These are phyloP conservation scores for Solen grandis DNA, from an alignment of 1,140 invertebrate genomes.

Conservation along the genomic window DNA sequence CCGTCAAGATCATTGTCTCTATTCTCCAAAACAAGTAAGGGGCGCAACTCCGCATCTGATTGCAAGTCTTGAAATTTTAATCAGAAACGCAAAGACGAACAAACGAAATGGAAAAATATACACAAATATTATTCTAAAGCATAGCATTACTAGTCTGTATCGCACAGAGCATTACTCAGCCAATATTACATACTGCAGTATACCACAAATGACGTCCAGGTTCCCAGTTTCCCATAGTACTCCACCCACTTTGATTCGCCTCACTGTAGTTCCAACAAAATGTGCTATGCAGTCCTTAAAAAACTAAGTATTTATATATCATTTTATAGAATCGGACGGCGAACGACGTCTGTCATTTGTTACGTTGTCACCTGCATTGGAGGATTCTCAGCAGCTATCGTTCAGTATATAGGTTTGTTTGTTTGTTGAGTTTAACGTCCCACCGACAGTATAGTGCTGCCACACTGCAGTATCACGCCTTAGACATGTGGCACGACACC, in stretches of 20 bases:
- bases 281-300: not conserved
- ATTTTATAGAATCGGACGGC: constrained; percentile 8
- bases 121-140: not conserved
- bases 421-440: no score
- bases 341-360: not conserved
- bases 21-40: constrained; percentile 30
- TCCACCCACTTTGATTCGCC: not conserved
- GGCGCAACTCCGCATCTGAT: not conserved
- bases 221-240: not conserved
- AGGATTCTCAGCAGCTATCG: not conserved
- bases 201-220: not conserved
- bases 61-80: not conserved
- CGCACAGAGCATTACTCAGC: not conserved
- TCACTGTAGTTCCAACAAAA: not conserved
- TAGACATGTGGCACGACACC: no score
- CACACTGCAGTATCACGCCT: no score
- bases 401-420: constrained; percentile 3
- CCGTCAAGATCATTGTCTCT: not conserved
- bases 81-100: not conserved
- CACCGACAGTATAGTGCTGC: no score
- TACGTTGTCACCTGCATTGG: not conserved
- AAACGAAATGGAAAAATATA: not conserved
- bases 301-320: not conserved
- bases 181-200: not conserved
- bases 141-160: not conserved